These are phyloP conservation scores for Zaprionus taronus DNA, from an alignment of 1,140 invertebrate species.

Conservation along the genomic window DNA sequence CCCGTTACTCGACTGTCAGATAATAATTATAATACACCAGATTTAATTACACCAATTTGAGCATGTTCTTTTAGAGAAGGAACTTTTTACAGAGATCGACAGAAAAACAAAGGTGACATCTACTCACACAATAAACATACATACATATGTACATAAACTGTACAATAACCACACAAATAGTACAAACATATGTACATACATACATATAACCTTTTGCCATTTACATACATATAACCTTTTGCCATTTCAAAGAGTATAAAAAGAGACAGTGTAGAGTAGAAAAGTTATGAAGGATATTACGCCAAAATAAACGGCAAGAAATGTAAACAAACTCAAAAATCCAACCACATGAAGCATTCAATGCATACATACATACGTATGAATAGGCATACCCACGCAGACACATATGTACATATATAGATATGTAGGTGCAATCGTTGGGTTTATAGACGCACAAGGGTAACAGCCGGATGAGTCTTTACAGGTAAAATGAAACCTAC, in stretches of 20 bases:
- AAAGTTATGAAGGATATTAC: background rate
- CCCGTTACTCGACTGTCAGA: no score
- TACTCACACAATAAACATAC: no score
- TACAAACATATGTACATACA: no score
- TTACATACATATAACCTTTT: background rate
- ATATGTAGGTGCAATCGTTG: background rate
- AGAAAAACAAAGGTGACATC: no score
- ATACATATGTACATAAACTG: no score
- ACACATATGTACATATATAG: background rate
- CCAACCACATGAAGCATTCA: background rate
- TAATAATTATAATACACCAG: no score
- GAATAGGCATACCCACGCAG: background rate
- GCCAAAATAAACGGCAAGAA: background rate
- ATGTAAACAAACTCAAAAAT: background rate
- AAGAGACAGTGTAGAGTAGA: background rate
- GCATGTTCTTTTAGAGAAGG: no score
- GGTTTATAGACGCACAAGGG: background rate
- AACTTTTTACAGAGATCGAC: no score
- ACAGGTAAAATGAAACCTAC: background rate
- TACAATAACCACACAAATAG: no score
- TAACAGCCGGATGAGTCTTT: background rate
- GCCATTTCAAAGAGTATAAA: background rate
- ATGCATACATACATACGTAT: background rate
- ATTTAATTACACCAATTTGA: no score
- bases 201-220: no score